phyloP scores from a whole-genome alignment of 1,140 invertebrate species.

The Phortica variegata region DNA sequence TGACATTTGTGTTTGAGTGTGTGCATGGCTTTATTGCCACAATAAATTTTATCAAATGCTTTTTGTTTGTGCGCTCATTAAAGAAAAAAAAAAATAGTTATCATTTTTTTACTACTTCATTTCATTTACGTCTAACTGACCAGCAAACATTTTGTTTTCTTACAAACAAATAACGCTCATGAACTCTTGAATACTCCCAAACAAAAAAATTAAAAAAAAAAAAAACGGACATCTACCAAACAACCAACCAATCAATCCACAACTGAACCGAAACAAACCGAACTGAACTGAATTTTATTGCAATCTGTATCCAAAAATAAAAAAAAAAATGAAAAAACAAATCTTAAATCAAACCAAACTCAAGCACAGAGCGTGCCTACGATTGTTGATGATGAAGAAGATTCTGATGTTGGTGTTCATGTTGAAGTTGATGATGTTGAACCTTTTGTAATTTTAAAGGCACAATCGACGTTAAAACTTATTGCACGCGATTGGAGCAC shows the following conservation, averaged over 20 bases:
- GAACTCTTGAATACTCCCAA: too few species aligned
- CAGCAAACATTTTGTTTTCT: too few species aligned
- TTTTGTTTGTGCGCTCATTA: too few species aligned
- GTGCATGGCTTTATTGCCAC: constrained; percentile 1
- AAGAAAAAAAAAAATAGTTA: too few species aligned
- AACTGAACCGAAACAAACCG: constrained; percentile 5
- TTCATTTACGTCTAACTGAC: too few species aligned
- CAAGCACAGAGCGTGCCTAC: constrained; percentile 7
- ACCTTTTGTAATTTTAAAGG: constrained; percentile 62
- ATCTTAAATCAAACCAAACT: background rate
- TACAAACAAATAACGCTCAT: too few species aligned
- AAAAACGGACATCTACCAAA: too few species aligned
- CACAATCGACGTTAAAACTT: constrained; percentile 91
- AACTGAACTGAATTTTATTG: too few species aligned
- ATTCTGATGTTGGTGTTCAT: constrained; percentile 18
- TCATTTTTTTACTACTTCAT: too few species aligned
- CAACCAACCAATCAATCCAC: too few species aligned
- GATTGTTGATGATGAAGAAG: constrained; percentile 37
- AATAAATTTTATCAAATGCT: too few species aligned
- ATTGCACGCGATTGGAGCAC: constrained; percentile 94
- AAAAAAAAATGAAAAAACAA: constrained; percentile 6
- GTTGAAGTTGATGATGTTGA: constrained; percentile 43
- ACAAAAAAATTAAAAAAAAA: too few species aligned
- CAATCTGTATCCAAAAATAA: constrained; percentile 1
- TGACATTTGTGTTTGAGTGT: background rate